phyloP scores from a whole-genome alignment of 1,140 invertebrate genomes.

The Lucilia cuprina region DNA sequence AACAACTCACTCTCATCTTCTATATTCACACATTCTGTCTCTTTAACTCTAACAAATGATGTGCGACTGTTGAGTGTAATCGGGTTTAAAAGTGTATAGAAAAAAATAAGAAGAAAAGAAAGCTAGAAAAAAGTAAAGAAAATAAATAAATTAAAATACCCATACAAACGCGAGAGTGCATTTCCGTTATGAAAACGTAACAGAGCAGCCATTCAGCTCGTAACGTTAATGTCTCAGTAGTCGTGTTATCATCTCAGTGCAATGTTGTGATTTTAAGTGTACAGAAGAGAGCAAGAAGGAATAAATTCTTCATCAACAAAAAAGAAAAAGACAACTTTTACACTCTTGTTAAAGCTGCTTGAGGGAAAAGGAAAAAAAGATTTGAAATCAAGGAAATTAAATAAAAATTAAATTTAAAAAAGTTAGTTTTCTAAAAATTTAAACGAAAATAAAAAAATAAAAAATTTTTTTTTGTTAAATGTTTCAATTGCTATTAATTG shows the following conservation, averaged over 20 bases:
- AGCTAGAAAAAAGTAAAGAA: not conserved
- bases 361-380: not conserved
- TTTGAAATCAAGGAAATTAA: not conserved
- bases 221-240: slow-evolving; percentile 9
- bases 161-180: slow-evolving; percentile 17
- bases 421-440: not conserved
- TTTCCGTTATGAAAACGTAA: slow-evolving; percentile 22
- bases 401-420: not conserved
- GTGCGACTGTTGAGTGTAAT: not conserved
- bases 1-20: not conserved
- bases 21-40: not conserved
- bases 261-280: slow-evolving; percentile 25
- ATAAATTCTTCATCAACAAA: not conserved
- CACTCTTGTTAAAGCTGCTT: slow-evolving; percentile 29
- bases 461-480: not conserved
- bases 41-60: not conserved
- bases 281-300: too few species aligned
- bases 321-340: not conserved
- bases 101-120: not conserved
- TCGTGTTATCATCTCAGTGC: slow-evolving; percentile 21
- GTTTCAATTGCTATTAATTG: not conserved
- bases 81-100: not conserved
- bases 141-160: not conserved
- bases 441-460: not conserved
- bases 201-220: slow-evolving; percentile 20